Base-by-base conservation (phyloP, 1,140 invertebrate genomes). In the Contarinia nasturtii region DNA sequence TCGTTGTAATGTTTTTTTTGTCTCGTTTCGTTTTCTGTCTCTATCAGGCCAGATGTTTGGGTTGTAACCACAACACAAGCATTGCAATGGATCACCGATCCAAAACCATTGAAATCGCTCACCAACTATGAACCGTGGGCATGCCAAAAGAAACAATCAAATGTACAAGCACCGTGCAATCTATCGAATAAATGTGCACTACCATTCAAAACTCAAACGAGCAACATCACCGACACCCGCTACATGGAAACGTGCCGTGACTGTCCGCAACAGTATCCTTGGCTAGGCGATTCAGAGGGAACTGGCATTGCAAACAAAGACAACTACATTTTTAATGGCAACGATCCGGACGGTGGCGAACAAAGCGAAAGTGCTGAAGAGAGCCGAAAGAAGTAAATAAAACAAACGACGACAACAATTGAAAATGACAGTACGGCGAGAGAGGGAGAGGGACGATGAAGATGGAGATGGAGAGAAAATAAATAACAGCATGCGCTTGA, bases 51-150 rank as follows among this genome's bases (percentile, higher is more conserved):
- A 49, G 86, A 93, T 57, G 86, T 92, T 7, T 91, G 84, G 69
- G 88, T 89, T 56, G 81, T 92, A 7, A 92, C 88, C 1, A 74
- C 79, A n/a, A 90, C 88, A 1, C 87, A 94, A 69, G 79, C 84
- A 19, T 65, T 93, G 18, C 80, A 82, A 14, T 93, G 88, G 84
- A 85, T 93, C 65, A 89, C 85, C 2, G 85, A 91, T 55, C 88
- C 89, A 1, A 79, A 77, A 57, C 65, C 81, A 14, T 58, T 74
- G 2, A 80, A 77, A 52, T 63, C 76, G 12, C 58, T 91, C 1
- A 72, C 66, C 53, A 79, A 75, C 52, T 89, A 78, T 54, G 85
- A 86, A 51, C 66, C 82, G 2, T 89, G 85, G 85, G 73, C 76
- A 34, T 90, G 85, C 59, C 77, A 77, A 50, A 82, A 80, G 48